A percentile compares a stretch with the other conserved stretches of the same genome.
Conservation (phyloP, 2,797 vertebrate species). For the Takifugu rubripes region DNA sequence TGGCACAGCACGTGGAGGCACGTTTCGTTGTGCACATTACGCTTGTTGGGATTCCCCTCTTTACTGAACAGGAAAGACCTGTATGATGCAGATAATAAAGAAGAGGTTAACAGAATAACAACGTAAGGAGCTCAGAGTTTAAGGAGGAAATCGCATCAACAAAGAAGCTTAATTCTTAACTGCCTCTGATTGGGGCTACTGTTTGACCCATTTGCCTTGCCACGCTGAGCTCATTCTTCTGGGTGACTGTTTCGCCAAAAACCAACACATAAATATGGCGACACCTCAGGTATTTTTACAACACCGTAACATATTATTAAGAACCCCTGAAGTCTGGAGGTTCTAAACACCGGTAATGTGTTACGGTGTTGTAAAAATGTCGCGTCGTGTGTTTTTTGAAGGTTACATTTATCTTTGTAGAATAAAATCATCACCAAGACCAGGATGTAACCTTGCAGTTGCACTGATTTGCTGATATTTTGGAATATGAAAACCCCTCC, state of each 20-base stretch:
- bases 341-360: no score
- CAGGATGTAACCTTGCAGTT: slow-evolving; percentile 3
- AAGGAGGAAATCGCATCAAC: background rate
- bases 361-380: no score
- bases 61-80: slow-evolving; percentile 97
- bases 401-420: no score
- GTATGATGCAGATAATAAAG: slow-evolving; percentile 12
- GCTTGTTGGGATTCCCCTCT: slow-evolving; percentile 98
- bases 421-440: background rate
- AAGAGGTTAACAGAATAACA: background rate
- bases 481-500: background rate
- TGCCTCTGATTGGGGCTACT: no score
- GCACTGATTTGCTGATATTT: slow-evolving; percentile 9
- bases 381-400: no score
- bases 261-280: no score
- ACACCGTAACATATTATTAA: no score
- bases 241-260: no score
- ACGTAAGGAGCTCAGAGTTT: background rate
- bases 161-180: background rate
- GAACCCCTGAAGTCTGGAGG: no score
- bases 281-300: no score
- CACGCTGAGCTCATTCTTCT: no score
- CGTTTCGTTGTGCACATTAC: slow-evolving; percentile 96
- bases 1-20: slow-evolving; percentile 97
- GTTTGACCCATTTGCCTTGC: no score